Percentiles rank a stretch among this genome's conserved stretches.
Conservation (phyloP, 2,797 vertebrate genomes). For the Picus viridis region DNA sequence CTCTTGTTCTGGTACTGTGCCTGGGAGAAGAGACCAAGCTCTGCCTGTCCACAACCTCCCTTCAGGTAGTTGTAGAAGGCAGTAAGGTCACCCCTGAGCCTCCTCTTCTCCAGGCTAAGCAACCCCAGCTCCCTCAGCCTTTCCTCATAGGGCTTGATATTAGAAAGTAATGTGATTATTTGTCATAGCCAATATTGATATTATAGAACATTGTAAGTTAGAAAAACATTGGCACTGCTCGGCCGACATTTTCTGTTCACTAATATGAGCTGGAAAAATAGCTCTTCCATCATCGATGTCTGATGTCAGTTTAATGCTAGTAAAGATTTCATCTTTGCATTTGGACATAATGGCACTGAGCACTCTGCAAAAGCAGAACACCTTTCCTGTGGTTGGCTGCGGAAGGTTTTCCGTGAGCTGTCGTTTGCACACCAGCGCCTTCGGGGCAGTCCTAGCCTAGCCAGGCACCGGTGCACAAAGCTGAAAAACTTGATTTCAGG, state of each 20-base stretch:
- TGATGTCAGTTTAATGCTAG: background rate
- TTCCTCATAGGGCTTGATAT: background rate
- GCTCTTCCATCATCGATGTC: background rate
- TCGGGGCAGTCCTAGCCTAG: background rate
- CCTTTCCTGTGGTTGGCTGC: background rate
- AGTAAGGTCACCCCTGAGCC: too few relatives aligned
- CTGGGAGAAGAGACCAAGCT: too few relatives aligned
- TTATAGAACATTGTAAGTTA: background rate
- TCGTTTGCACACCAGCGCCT: background rate
- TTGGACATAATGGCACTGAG: background rate
- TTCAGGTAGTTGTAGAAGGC: too few relatives aligned
- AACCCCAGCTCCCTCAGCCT: too few relatives aligned
- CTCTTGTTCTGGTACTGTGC: too few relatives aligned
- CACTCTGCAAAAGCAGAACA: background rate
- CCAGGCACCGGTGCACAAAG: background rate
- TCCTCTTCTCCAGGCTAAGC: too few relatives aligned
- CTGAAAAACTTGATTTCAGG: constrained; percentile 20
- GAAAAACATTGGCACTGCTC: background rate
- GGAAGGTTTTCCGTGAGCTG: background rate
- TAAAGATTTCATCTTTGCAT: background rate
- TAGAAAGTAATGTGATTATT: background rate
- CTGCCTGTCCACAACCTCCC: too few relatives aligned
- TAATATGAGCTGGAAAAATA: background rate
- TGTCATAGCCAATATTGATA: background rate
- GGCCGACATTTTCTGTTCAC: background rate